Conservation (phyloP, 1,140 invertebrate species). For the Dreissena polymorpha region DNA sequence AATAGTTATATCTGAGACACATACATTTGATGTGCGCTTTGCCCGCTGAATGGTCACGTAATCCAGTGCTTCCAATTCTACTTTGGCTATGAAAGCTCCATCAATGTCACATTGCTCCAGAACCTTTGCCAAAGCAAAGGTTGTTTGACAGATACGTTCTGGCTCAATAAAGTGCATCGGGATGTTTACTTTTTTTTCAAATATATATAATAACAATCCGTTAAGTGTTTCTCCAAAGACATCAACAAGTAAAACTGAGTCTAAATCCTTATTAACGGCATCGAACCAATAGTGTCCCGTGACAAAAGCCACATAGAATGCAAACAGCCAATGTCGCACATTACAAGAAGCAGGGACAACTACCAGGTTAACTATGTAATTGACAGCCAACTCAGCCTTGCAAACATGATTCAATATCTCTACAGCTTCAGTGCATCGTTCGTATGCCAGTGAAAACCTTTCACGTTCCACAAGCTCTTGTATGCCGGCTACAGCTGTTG, state of each 20-base stretch:
- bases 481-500: not conserved
- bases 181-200: too few relatives aligned
- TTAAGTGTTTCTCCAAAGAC: not conserved
- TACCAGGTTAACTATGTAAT: not conserved
- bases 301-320: not conserved
- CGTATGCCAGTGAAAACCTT: not conserved
- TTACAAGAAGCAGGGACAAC: not conserved
- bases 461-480: not conserved
- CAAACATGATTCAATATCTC: not conserved
- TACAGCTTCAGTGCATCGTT: not conserved
- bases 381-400: not conserved
- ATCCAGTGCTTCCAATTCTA: too few relatives aligned
- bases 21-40: too few relatives aligned
- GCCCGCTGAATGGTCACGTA: too few relatives aligned
- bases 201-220: too few relatives aligned
- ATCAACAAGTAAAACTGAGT: not conserved
- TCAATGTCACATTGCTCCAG: too few relatives aligned
- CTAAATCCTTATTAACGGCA: not conserved
- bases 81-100: too few relatives aligned
- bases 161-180: too few relatives aligned
- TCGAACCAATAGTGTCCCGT: not conserved
- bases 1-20: too few relatives aligned
- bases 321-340: not conserved
- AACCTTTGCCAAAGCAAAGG: too few relatives aligned
- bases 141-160: too few relatives aligned